Evolutionary conservation across 1,140 invertebrate species (phyloP), one percentile per base, ranked within the genome.

Genomic region (Glossosoma conforme): DNA sequence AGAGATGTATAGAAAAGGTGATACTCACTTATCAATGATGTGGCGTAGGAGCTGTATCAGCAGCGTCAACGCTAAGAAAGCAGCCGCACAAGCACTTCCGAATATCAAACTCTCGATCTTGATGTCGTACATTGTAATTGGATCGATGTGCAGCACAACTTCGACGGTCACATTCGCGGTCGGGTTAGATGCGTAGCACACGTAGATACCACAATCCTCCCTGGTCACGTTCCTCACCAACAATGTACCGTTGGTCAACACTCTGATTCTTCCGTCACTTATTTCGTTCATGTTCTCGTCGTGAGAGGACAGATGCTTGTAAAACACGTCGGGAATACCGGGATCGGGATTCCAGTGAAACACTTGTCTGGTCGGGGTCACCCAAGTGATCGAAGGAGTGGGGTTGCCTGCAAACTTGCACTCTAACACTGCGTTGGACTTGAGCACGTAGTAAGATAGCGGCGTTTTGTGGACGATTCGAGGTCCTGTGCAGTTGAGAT

Each of bases 161-260:
- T 80, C 81, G 6, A 79, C 76, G 4, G 86, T 87, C 2, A 79
- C 68, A 65, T 91, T 93, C 22, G 84, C 84, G 38, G 87, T 77
- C 9, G 87, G 81, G 71, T 93, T 95, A 47, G 83, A 82, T 11
- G 89, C 91, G 61, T 85, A 84, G 65, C 93, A 97, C 28, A 83
- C 81, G 69, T 95, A 97, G 28, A 82, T 72, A n/a, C 93, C 93
- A 56, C 86, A 85, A 69, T 95, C 91, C 48, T 81, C 76, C 47
- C 90, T 77, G 15, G 74, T 77, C 21, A 80, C 74, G 58, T 80
- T 74, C 22, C 67, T 64, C 40, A 79, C 71, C 22, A 71, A 71
- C 35, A 80, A 61, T 3, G 76, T 75, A 4, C 78, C 78, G 50
- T 79, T 74, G 10, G 75, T 73, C 3, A 74, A 61, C 4, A 80